Conservation (phyloP, 2,888 invertebrate species). For the Lagria hirta region DNA sequence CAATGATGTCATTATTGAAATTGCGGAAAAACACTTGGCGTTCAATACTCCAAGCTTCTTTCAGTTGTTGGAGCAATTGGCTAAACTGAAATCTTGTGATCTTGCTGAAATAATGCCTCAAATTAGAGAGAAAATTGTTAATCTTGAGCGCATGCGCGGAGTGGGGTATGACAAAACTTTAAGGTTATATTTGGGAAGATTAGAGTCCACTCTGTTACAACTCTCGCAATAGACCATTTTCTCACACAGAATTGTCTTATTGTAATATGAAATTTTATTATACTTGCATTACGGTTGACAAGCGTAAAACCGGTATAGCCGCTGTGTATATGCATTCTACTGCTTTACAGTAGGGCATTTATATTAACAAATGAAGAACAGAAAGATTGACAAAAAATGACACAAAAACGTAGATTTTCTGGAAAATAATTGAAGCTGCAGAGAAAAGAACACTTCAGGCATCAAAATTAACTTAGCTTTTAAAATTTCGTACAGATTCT, state of each 20-base stretch:
- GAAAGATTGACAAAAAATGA: no score
- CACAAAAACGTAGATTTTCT: no score
- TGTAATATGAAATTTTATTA: conserved; percentile 1
- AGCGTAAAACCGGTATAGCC: no score
- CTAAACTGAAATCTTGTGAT: conserved; percentile 46
- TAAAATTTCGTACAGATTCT: no score
- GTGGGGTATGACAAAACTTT: conserved; percentile 54
- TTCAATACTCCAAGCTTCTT: conserved; percentile 53
- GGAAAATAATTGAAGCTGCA: no score
- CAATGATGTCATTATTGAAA: conserved; percentile 38
- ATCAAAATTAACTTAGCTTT: no score
- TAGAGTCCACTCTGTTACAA: conserved; percentile 31
- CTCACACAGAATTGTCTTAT: conserved; percentile 1
- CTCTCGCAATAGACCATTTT: conserved; percentile 4
- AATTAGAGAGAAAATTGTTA: conserved; percentile 49
- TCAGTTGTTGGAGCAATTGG: conserved; percentile 47
- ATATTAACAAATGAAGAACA: no score
- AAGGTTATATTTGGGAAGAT: conserved; percentile 46
- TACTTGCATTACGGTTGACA: no score
- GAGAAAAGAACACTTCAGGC: no score
- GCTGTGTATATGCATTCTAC: no score
- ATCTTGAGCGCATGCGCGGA: conserved; percentile 54
- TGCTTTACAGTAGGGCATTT: no score
- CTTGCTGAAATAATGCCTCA: conserved; percentile 44
- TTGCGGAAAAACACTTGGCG: conserved; percentile 54